Percentiles rank a stretch among this genome's conserved stretches.
These are phyloP conservation scores for Pantala flavescens DNA, from an alignment of 1,140 invertebrate genomes.

Conservation along the genomic window DNA sequence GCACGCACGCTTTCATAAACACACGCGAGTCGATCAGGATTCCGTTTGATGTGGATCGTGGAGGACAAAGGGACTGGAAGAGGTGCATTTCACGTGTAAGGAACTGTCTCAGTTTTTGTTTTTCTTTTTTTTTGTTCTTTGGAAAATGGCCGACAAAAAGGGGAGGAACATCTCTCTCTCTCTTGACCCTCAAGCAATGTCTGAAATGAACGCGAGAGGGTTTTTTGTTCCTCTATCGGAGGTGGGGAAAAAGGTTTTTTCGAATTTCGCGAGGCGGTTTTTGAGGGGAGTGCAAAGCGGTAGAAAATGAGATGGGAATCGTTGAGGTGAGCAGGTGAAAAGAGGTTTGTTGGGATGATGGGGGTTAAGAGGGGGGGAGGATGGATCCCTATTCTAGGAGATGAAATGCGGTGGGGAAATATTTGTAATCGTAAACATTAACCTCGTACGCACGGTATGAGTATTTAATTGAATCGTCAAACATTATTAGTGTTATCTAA, in stretches of 20 bases:
- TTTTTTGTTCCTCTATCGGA: not conserved
- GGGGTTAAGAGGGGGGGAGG: not conserved
- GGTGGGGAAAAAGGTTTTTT: not conserved
- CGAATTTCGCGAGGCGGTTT: not conserved
- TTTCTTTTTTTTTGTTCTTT: no score
- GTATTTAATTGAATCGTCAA: no score
- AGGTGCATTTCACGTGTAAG: no score
- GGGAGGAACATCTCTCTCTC: not conserved
- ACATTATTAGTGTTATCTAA: no score
- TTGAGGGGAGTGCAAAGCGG: not conserved
- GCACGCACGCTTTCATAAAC: no score
- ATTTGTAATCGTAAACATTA: no score
- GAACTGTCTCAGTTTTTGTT: no score
- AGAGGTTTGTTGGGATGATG: not conserved
- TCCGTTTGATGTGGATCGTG: no score
- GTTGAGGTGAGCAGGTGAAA: not conserved
- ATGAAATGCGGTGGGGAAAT: not conserved
- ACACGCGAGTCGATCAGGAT: no score
- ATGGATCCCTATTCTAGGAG: not conserved
- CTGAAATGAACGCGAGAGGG: not conserved
- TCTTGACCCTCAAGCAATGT: not conserved
- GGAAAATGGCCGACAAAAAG: no score
- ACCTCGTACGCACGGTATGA: no score
- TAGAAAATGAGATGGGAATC: not conserved
- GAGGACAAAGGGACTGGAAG: no score